phyloP scores from a whole-genome alignment of 2,888 invertebrate genomes.

The Thyatira batis region DNA sequence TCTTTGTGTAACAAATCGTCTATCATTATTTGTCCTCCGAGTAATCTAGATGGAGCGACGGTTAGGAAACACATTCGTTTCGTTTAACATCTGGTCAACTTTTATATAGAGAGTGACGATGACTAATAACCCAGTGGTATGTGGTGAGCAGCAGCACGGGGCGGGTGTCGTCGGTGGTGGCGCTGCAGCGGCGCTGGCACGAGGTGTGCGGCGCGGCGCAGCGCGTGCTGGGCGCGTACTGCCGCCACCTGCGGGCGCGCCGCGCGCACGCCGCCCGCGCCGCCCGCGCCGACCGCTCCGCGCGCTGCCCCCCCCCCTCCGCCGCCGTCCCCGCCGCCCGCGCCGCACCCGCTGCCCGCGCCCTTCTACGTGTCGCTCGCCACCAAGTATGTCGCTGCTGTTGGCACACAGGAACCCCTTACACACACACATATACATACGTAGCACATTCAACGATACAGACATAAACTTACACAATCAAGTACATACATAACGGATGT shows the following conservation, averaged over 20 bases:
- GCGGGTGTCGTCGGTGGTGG: conserved; percentile 13
- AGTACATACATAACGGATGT: no score
- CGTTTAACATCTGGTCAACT: no score
- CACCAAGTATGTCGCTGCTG: conserved; percentile 17
- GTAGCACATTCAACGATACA: no score
- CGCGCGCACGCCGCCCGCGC: neutral
- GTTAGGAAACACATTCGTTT: no score
- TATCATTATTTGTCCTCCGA: no score
- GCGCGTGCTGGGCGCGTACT: neutral
- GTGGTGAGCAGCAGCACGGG: neutral
- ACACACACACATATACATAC: no score
- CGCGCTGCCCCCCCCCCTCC: neutral
- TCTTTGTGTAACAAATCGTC: no score
- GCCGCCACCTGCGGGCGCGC: neutral
- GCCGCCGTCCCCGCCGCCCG: conserved; percentile 19
- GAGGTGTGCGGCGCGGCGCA: conserved; percentile 17
- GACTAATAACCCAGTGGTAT: no score
- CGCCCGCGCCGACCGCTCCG: neutral
- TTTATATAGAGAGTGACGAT: conserved; percentile 2
- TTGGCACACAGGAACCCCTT: conserved; percentile 15
- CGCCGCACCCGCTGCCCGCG: conserved; percentile 12
- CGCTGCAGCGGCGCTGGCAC: conserved; percentile 49
- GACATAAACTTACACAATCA: no score
- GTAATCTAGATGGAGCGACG: no score
- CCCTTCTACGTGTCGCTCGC: conserved; percentile 1